phyloP scores from a whole-genome alignment of 2,888 invertebrate species.

The Halictus ligatus region DNA sequence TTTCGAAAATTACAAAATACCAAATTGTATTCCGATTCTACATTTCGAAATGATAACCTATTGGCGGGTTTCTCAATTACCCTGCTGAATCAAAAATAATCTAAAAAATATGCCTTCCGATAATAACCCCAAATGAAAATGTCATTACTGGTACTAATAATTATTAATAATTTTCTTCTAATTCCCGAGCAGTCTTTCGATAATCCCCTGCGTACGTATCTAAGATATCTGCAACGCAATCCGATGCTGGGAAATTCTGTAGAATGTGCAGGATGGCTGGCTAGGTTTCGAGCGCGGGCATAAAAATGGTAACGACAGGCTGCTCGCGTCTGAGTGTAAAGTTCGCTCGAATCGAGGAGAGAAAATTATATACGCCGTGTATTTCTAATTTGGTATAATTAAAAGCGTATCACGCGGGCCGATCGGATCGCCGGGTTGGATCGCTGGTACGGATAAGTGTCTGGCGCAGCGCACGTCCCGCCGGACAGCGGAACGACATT shows the following conservation, averaged over 20 bases:
- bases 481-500: slow-evolving; percentile 15
- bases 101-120: background rate
- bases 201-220: too few species aligned
- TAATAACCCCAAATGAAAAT: background rate
- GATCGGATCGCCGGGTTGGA: background rate
- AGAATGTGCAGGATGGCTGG: background rate
- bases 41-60: background rate
- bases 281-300: background rate
- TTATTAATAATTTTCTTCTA: too few species aligned
- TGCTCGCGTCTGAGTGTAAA: background rate
- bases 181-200: too few species aligned
- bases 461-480: slow-evolving; percentile 1
- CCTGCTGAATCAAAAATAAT: background rate
- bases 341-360: background rate
- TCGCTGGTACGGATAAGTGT: background rate
- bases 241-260: background rate
- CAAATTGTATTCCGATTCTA: background rate
- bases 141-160: too few species aligned
- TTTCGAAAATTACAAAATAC: too few species aligned
- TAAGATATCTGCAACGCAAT: too few species aligned
- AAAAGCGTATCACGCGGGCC: background rate
- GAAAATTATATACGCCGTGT: background rate
- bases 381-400: background rate
- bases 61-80: background rate
- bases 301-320: slow-evolving; percentile 7